Evolutionary conservation across 2,113 vertebrate species (phyloP).

Genomic region (Athene noctua): DNA sequence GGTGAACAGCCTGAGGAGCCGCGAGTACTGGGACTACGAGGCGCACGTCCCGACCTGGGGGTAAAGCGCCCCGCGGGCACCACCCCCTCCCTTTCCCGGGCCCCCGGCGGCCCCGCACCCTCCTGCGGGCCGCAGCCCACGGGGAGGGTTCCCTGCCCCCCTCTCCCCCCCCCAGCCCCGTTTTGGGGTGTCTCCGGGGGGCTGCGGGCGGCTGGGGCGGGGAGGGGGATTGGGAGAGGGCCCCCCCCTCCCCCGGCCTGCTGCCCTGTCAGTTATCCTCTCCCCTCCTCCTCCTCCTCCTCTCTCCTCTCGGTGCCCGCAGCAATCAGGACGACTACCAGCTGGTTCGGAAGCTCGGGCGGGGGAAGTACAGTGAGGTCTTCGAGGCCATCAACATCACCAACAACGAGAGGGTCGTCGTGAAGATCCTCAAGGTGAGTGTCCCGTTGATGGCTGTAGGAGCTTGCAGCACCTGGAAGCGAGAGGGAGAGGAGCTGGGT

Average conservation of each 20-base stretch:
- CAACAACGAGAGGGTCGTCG: conserved; percentile 97
- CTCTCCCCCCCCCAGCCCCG: neutral
- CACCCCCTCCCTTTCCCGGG: neutral
- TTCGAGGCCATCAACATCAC: conserved; percentile 99
- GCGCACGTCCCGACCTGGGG: conserved; percentile 94
- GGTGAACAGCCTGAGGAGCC: conserved; percentile 94
- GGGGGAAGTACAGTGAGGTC: conserved; percentile 98
- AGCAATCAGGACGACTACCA: conserved; percentile 99
- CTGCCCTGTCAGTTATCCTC: neutral
- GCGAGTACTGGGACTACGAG: conserved; percentile 98
- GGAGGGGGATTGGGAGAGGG: neutral
- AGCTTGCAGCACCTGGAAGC: neutral
- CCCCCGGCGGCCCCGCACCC: neutral
- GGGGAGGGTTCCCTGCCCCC: neutral
- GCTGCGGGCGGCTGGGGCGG: neutral
- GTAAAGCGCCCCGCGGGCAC: conserved; percentile 73
- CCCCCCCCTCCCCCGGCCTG: neutral
- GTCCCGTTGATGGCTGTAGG: neutral
- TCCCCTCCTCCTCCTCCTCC: neutral
- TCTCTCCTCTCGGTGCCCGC: conserved; percentile 31
- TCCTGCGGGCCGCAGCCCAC: neutral
- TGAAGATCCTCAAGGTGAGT: conserved; percentile 98
- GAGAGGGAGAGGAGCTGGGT: neutral
- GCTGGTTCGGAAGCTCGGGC: conserved; percentile 93
- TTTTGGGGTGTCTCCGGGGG: neutral